Conservation (phyloP, 2,888 invertebrate species). For the Polia nebulosa region DNA sequence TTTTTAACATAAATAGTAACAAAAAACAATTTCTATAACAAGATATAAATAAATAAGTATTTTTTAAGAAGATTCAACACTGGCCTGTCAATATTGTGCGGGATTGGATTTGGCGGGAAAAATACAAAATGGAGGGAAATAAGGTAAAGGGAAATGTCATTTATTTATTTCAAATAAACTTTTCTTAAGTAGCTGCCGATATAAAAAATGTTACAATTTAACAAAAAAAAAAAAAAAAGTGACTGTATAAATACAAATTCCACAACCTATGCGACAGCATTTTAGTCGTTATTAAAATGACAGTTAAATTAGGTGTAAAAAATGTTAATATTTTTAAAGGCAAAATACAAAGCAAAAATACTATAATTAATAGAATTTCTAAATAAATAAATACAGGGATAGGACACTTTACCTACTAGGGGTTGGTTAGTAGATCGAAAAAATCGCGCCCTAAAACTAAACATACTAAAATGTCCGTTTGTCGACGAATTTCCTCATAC, state of each 20-base stretch:
- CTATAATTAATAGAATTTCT: constrained; percentile 81
- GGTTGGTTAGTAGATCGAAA: constrained; percentile 76
- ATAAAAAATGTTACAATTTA: constrained; percentile 85
- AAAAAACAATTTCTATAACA: constrained; percentile 88
- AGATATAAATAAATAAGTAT: constrained; percentile 88
- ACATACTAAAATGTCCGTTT: constrained; percentile 5
- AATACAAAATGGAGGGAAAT: constrained; percentile 61
- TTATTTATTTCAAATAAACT: constrained; percentile 89
- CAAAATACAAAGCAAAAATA: constrained; percentile 88
- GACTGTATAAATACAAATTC: constrained; percentile 81
- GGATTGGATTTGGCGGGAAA: constrained; percentile 72
- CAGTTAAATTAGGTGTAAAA: constrained; percentile 66
- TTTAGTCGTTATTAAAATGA: constrained; percentile 65
- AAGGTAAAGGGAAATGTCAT: constrained; percentile 81
- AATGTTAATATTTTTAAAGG: constrained; percentile 79
- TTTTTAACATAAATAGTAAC: constrained; percentile 87
- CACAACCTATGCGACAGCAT: constrained; percentile 80
- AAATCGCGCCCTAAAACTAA: constrained; percentile 25
- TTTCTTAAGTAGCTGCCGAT: constrained; percentile 89
- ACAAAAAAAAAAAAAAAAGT: constrained; percentile 83
- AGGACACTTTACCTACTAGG: constrained; percentile 80
- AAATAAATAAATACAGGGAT: constrained; percentile 86
- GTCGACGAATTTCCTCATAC: constrained; percentile 32
- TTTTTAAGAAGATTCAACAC: constrained; percentile 87
- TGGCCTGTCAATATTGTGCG: constrained; percentile 91